Percentiles rank a stretch among this genome's conserved stretches.
Evolutionary conservation across 1,140 invertebrate species (phyloP).

Genomic region (Drosophila leontia): DNA sequence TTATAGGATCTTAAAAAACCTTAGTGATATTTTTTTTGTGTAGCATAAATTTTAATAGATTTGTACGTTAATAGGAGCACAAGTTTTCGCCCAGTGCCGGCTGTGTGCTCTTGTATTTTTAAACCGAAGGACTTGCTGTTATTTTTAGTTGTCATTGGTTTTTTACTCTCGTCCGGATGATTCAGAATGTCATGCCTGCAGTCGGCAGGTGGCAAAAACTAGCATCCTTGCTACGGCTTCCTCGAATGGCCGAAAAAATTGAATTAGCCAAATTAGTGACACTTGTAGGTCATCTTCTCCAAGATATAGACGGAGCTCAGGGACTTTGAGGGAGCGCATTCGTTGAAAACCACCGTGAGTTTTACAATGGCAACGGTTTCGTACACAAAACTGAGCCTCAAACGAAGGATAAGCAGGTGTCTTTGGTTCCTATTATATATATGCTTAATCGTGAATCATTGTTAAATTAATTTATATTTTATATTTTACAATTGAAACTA

Average conservation of each 20-base stretch:
- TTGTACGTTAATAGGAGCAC: background rate
- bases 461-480: background rate
- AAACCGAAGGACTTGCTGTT: constrained; percentile 57
- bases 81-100: background rate
- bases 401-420: constrained; percentile 58
- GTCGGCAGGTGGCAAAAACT: constrained; percentile 21
- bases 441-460: background rate
- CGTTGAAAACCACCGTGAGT: constrained; percentile 19
- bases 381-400: constrained; percentile 55
- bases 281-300: constrained; percentile 68
- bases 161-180: constrained; percentile 25
- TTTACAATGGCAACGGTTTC: constrained; percentile 57
- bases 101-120: constrained; percentile 47
- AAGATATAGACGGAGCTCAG: constrained; percentile 55
- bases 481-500: constrained; percentile 1
- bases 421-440: background rate
- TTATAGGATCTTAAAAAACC: too few species aligned
- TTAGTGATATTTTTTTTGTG: too few species aligned
- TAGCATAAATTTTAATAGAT: too few species aligned
- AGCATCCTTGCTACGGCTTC: constrained; percentile 57
- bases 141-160: constrained; percentile 48
- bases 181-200: constrained; percentile 17
- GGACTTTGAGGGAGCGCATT: constrained; percentile 18
- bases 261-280: constrained; percentile 75
- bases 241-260: constrained; percentile 56